Conservation (phyloP, 2,113 vertebrate genomes). For the Gnathonemus longibarbis region DNA sequence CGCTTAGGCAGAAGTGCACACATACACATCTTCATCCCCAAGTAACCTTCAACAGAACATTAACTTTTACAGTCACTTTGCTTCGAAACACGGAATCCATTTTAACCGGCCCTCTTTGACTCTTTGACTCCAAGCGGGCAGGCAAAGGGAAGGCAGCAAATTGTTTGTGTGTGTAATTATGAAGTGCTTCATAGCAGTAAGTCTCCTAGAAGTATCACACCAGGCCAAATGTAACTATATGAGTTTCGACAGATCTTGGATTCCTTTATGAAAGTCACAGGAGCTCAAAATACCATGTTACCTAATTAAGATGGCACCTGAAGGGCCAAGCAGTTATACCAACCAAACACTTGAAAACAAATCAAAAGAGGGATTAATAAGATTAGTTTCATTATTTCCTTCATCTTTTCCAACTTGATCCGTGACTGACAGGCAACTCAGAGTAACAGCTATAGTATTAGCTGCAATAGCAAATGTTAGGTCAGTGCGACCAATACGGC, state of each 20-base stretch:
- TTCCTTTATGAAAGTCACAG: neutral
- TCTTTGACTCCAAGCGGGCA: neutral
- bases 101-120: neutral
- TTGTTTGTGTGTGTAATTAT: neutral
- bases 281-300: neutral
- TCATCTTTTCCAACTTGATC: neutral
- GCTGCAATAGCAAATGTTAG: neutral
- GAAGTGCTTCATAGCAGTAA: neutral
- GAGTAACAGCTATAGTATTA: neutral
- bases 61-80: constrained; percentile 2
- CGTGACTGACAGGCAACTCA: neutral
- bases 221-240: neutral
- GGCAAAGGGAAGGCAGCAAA: neutral
- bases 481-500: neutral
- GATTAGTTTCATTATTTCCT: neutral
- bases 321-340: neutral
- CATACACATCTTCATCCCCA: neutral
- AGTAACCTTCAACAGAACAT: neutral
- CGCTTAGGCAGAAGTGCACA: neutral
- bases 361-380: neutral
- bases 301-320: neutral
- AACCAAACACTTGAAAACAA: neutral
- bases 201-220: neutral
- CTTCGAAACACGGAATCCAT: neutral
- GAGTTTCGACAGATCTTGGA: neutral